Percentiles rank a stretch among this genome's conserved stretches.
phyloP scores from a whole-genome alignment of 2,113 vertebrate species.

The Tragelaphus imberbis region DNA sequence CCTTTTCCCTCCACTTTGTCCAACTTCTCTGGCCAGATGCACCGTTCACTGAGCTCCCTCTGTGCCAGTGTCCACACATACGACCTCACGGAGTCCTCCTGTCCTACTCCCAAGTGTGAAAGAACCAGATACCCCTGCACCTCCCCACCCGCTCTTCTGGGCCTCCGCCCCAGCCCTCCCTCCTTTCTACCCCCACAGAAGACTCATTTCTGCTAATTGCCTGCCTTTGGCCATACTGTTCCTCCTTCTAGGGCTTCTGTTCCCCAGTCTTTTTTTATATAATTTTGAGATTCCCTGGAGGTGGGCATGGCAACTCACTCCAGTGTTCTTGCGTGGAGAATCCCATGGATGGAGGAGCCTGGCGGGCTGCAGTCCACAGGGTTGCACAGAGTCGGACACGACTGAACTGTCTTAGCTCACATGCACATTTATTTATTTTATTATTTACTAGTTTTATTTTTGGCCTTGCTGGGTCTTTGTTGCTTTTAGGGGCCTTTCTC shows the following conservation, averaged over 20 bases:
- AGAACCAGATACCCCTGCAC: accelerated
- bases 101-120: background rate
- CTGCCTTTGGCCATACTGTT: background rate
- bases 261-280: background rate
- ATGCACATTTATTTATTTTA: background rate
- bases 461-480: background rate
- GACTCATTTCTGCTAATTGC: background rate
- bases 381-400: background rate
- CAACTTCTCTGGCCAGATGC: background rate
- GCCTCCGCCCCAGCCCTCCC: background rate
- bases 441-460: background rate
- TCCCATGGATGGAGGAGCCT: background rate
- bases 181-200: background rate
- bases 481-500: background rate
- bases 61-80: accelerated
- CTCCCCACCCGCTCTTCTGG: background rate
- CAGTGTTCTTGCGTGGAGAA: background rate
- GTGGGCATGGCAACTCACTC: background rate
- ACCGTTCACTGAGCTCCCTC: background rate
- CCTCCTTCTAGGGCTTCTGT: background rate
- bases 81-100: background rate
- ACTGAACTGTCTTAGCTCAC: background rate
- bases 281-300: background rate
- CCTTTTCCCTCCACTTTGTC: background rate
- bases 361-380: background rate